These are phyloP conservation scores for Axinella damicornis DNA, from an alignment of 37 sponge, comb jelly and placozoan species.

Conservation along the genomic window DNA sequence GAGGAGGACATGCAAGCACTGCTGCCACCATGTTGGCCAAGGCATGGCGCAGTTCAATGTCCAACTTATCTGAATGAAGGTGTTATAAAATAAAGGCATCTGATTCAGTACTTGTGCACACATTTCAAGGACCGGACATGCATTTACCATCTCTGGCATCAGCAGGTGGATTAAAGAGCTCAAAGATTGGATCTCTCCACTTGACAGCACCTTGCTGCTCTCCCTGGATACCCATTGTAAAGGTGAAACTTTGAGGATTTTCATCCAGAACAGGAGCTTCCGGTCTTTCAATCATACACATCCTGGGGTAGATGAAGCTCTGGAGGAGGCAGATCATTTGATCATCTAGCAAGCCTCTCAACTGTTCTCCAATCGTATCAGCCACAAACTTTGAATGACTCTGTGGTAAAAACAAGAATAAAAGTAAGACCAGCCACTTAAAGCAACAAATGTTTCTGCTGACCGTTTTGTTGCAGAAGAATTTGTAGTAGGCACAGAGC, in stretches of 20 bases:
- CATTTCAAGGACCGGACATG: no score
- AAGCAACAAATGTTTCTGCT: no score
- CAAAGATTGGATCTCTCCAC: no score
- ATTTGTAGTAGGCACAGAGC: slow-evolving; percentile 64
- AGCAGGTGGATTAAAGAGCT: no score
- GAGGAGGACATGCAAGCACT: slow-evolving; percentile 54
- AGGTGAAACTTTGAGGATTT: background rate
- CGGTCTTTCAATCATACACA: background rate
- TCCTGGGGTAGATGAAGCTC: background rate
- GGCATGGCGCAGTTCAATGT: slow-evolving; percentile 52
- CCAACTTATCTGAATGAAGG: slow-evolving; percentile 42
- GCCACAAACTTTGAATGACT: background rate
- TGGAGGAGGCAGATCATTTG: background rate
- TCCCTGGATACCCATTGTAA: no score
- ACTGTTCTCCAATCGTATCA: background rate
- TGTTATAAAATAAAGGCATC: no score
- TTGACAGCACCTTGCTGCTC: no score
- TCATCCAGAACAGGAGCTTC: background rate
- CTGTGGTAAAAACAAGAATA: background rate
- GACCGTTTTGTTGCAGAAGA: slow-evolving; percentile 29
- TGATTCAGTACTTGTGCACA: no score
- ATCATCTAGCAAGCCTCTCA: background rate
- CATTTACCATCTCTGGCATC: no score
- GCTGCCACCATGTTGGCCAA: slow-evolving; percentile 72
- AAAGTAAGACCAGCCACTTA: background rate